A percentile compares a stretch with the other conserved stretches of the same genome.
phyloP scores from a whole-genome alignment of 2,113 vertebrate genomes.

The Helogale parvula region DNA sequence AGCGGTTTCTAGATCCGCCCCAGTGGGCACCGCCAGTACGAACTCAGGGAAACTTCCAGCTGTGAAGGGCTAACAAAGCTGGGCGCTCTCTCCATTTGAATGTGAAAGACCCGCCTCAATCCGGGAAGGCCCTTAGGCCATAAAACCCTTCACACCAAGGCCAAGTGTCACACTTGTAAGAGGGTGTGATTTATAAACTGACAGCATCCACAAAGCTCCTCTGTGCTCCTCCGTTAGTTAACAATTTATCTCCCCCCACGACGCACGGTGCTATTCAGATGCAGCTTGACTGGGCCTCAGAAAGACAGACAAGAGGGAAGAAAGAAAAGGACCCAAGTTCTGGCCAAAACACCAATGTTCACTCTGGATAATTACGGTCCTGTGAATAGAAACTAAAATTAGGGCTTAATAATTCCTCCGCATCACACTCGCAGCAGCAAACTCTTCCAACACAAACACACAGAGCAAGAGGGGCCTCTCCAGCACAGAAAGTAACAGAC shows the following conservation, averaged over 20 bases:
- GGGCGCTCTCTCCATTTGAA: constrained; percentile 42
- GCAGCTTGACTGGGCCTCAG: constrained; percentile 55
- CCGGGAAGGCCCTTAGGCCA: constrained; percentile 55
- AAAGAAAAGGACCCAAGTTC: constrained; percentile 54
- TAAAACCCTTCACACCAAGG: constrained; percentile 69
- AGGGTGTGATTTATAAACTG: constrained; percentile 74
- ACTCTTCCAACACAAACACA: constrained; percentile 53
- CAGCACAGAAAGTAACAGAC: not conserved
- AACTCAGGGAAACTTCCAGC: constrained; percentile 66
- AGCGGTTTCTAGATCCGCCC: constrained; percentile 64
- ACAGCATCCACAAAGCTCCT: constrained; percentile 72
- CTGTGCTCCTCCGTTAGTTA: constrained; percentile 61
- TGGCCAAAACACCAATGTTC: constrained; percentile 73
- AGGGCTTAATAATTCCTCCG: constrained; percentile 69
- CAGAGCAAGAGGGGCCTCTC: constrained; percentile 8
- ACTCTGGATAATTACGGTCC: constrained; percentile 61
- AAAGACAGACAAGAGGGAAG: constrained; percentile 30
- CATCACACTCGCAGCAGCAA: constrained; percentile 43
- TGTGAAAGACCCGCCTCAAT: constrained; percentile 60
- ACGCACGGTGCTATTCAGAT: constrained; percentile 53
- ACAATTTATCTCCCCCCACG: constrained; percentile 65
- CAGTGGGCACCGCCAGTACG: constrained; percentile 26
- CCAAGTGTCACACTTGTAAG: constrained; percentile 72
- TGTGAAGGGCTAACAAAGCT: constrained; percentile 67
- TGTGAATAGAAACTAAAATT: constrained; percentile 76